Base-by-base conservation (phyloP, 2,113 vertebrate genomes). In the Heterochromis multidens region DNA sequence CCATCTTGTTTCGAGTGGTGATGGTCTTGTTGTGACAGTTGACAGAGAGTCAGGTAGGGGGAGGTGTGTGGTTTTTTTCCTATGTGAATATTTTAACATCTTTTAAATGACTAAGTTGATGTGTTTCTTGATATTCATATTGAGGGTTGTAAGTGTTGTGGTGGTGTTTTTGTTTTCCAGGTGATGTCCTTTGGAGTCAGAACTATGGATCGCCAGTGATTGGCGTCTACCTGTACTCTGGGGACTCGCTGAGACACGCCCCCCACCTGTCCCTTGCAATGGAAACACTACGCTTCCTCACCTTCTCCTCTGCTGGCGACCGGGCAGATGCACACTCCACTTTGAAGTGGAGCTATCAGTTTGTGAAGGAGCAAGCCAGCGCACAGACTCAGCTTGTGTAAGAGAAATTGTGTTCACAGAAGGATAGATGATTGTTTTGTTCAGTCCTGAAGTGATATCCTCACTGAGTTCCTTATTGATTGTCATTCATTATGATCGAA, bases 271-370 rank as follows among this genome's bases (percentile, higher is more conserved):
- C 97, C 1, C 92, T 99, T 40, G 98, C 98, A 87, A 95, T 95
- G 93, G 99, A 99, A 89, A 99, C 98, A 1, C 94, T 99, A 58
- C 98, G 97, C 60, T 99, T 97, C 89, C 97, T 99, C 21, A 97
- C 97, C 6, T 97, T 99, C 88, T 97, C 96, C 86, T 97, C 97
- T 1, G 96, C 97, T 85, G 90, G 70, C 29, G 80, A 91, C 46
- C 90, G 83, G 72, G 56, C 82, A 5, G 93, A 95, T 57, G 4
- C 96, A 94, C 95, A 96, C 97, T 90, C 97, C 1, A 96, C 97
- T 23, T 84, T 97, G 93, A 95, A 95, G 91, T 97, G 96, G 97
- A 96, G 92, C 94, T 97, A 95, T 90, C 96, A 94, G 82, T 95
- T 97, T 10, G 83, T 94, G 54, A 96, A 95, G 83, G 96, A 96